Base-by-base conservation (phyloP, 2,888 invertebrate genomes). In the Drosophila phalerata region DNA sequence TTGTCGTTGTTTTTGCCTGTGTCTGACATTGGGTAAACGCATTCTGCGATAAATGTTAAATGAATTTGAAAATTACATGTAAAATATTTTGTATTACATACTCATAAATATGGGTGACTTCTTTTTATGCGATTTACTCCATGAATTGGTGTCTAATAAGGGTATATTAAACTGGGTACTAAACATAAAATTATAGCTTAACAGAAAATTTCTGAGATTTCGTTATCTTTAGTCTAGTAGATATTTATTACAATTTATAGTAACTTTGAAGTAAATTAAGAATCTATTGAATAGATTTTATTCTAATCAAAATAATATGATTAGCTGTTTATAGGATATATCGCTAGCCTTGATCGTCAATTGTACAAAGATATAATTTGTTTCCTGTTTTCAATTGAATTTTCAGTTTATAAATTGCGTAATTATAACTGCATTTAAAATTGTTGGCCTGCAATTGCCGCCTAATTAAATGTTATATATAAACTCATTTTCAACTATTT, bases 391-490 rank as follows among this genome's bases (percentile, higher is more conserved):
- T 19, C 3, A 42, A 40, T 63, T 51, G 28, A 37, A 53, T 55
- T 15, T 32, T 17, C 37, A 65, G 52, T 58, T 49, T 53, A 43
- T 76, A 63, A 69, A 69, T 64, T 69, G 51, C 49, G 48, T 71
- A 64, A 72, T 71, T 67, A 53, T 71, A 75, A 75, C 71, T 76
- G 57, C 67, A 51, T 64, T 69, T 22, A 10, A 69, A 42, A 60
- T 66, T 57, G 51, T 42, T 69, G 25, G 15, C 32, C 71, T 34
- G 48, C 40, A 60, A 48, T 61, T 68, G 67, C 38, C 30, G 49
- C 47, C 69, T 63, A 63, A 73, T 66, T 77, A 66, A 68, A 73
- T 69, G n/a, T 58, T 60, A 11, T 53, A 55, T 25, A 55, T 58
- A 45, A 51, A 67, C 52, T 60, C 43, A 53, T 62, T 67, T 67